Base-by-base conservation (phyloP, 2,113 vertebrate species). In the Austrofundulus limnaeus region DNA sequence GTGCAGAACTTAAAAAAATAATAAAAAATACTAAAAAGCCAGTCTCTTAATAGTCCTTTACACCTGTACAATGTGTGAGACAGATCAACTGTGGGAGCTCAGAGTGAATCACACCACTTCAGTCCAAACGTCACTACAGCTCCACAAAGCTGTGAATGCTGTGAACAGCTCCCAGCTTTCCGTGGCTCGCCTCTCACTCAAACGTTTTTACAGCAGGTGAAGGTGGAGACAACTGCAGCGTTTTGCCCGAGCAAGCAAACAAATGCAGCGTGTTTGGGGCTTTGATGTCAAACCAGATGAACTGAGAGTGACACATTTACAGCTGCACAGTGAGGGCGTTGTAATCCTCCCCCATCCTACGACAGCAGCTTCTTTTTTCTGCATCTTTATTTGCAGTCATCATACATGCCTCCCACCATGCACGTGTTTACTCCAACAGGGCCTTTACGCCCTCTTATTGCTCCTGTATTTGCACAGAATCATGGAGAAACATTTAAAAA, bases 351-450 rank as follows among this genome's bases (percentile, higher is more conserved):
- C 31, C 9, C 31, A 10, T 9, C 31, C 9, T 9, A 10, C 31
- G 2, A 9, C 50, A 58, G 68, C 65, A 61, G 45, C 43, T 43
- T 65, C 66, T 5, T 63, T 77, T 34, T 34, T 34, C 31, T 34
- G 4, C 31, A 10, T 34, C 31, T 34, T 34, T 34, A 34, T 34
- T 34, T 34, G 28, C 2, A 43, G 25, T 52, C n/a, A 5, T 53
- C 45, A 53, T 50, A 54, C 56, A 59, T 50, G 43, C 63, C 49
- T 48, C 63, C 55, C 57, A 49, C 54, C 71, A 38, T 73, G 64
- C 43, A 55, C 63, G 46, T 63, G 64, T 83, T 86, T 47, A 75
- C 58, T 66, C 70, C 71, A 57, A 58, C 71, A 70, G 62, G 47
- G 66, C 52, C 68, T 75, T 78, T 54, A 74, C 74, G 78, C 67